These are phyloP conservation scores for Sylvilagus bachmani DNA, from an alignment of 2,113 vertebrate species.

Conservation along the genomic window DNA sequence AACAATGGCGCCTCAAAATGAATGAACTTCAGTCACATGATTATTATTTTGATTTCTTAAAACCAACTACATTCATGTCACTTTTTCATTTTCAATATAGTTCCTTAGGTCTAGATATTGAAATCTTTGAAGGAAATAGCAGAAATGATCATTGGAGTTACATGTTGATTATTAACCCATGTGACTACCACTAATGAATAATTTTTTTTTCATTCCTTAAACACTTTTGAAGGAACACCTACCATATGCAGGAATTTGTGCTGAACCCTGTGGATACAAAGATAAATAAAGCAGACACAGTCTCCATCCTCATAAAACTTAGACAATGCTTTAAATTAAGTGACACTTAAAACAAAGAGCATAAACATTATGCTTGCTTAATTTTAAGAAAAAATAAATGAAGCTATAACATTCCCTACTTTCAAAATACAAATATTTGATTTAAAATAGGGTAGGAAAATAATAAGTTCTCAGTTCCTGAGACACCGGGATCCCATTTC, in stretches of 20 bases:
- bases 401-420: background rate
- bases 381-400: background rate
- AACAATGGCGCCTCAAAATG: background rate
- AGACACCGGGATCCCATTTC: no score
- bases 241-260: background rate
- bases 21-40: background rate
- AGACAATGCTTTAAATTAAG: constrained; percentile 44
- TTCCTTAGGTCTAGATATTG: background rate
- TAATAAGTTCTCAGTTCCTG: no score
- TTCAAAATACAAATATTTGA: constrained; percentile 22
- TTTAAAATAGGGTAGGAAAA: background rate
- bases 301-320: background rate
- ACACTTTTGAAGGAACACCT: background rate
- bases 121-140: constrained; percentile 42
- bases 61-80: background rate
- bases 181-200: background rate
- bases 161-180: background rate
- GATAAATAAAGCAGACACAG: background rate
- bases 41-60: constrained; percentile 12
- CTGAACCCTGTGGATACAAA: background rate
- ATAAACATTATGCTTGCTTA: background rate
- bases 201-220: background rate
- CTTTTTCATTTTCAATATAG: background rate
- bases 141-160: background rate
- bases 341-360: background rate